Evolutionary conservation across 2,113 vertebrate genomes (phyloP), one percentile per base, ranked within the genome.

Genomic region (Cryptomyrus ogoouensis): DNA sequence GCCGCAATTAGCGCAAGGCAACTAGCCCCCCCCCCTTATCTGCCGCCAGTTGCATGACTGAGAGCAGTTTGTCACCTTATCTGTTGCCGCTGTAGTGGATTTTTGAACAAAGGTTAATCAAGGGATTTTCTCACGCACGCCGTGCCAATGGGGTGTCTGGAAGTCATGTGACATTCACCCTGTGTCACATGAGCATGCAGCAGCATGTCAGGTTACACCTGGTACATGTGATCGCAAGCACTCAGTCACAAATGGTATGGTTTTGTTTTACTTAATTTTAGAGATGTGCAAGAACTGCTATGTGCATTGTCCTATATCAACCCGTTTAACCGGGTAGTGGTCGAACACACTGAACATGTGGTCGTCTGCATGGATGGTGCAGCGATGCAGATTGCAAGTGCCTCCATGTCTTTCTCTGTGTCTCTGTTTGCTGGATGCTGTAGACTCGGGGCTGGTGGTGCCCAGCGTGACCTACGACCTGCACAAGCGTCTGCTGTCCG

Each of bases 381-480:
- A 42, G n/a, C 1, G 62, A 3, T 31, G 35, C 31, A 35, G 70
- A 77, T 77, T 74, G 12, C 5, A 77, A 39, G 35, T 39, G 13
- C 74, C 31, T 80, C 15, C 17, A 19, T 87, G 50, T 24, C 47
- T 52, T 4, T 87, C 53, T 88, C 3, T 62, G 35, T 88, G 5
- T 24, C 13, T 87, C 53, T 62, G 2, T 42, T 15, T 19, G n/a
- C 50, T 19, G 27, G 27, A 3, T 17, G 27, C 27, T 87, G 8
- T 87, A 99, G 98, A 99, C 93, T 98, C 98, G 0, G 98, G 98
- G 90, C 94, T 99, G 91, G 98, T 99, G 17, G 98, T 99, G 2
- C 98, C 98, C 1, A 98, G 98, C 62, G 94, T 99, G 80, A 96
- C 97, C 2, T 98, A 98, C 0, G 97, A 98, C 62, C 95, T 99